These are phyloP conservation scores for Podotricha telesiphe DNA, from an alignment of 2,888 invertebrate genomes.

Conservation along the genomic window DNA sequence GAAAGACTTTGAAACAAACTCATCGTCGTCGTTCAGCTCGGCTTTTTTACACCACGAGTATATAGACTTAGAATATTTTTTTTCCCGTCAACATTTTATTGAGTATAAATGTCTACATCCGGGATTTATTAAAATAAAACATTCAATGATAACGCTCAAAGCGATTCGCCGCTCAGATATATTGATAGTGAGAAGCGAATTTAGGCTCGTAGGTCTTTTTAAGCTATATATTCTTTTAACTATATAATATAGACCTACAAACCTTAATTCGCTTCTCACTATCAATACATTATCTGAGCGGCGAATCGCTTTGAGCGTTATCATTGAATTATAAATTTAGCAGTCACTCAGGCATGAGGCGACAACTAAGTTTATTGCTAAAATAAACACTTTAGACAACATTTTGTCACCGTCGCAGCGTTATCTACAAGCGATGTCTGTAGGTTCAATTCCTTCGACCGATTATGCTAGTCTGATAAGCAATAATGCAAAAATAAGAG, in stretches of 20 bases:
- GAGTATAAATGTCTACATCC: no score
- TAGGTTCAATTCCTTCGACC: neutral
- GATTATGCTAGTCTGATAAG: no score
- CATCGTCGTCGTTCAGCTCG: no score
- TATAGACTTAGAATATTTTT: no score
- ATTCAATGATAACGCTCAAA: constrained; percentile 53
- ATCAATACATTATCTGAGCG: constrained; percentile 31
- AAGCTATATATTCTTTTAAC: neutral
- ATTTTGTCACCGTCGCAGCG: neutral
- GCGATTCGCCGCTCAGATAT: constrained; percentile 38
- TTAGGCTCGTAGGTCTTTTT: neutral
- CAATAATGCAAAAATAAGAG: no score
- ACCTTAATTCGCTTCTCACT: neutral
- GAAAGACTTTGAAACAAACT: no score
- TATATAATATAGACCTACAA: neutral
- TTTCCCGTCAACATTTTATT: no score
- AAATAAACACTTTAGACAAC: constrained; percentile 38
- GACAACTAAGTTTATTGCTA: constrained; percentile 49
- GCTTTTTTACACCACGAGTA: no score
- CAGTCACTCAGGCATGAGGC: constrained; percentile 57
- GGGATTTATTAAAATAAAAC: no score
- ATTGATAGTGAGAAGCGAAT: constrained; percentile 1
- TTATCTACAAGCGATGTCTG: neutral
- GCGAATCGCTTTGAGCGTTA: constrained; percentile 50
- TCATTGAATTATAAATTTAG: constrained; percentile 51